These are phyloP conservation scores for Pristionchus maxplancki DNA, from an alignment of 2,888 invertebrate species.

Conservation along the genomic window DNA sequence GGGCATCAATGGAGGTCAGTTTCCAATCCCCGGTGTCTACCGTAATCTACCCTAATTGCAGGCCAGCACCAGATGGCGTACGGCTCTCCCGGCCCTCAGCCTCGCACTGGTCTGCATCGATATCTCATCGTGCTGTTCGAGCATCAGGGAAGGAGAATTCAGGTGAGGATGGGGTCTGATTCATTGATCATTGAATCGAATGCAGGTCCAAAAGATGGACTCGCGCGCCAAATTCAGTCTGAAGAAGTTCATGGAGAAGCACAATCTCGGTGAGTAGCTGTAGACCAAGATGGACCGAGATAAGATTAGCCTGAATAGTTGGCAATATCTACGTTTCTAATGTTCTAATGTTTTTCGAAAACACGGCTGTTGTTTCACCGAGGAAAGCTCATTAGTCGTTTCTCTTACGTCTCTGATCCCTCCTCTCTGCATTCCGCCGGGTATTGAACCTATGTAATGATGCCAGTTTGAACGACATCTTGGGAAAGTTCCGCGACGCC, in stretches of 20 bases:
- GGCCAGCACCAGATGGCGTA: constrained; percentile 77
- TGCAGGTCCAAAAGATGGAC: constrained; percentile 71
- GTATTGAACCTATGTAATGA: too few relatives aligned
- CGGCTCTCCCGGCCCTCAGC: constrained; percentile 76
- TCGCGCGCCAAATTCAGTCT: constrained; percentile 76
- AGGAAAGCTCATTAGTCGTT: too few relatives aligned
- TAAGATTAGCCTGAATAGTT: too few relatives aligned
- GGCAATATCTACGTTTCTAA: too few relatives aligned
- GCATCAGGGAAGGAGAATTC: constrained; percentile 72
- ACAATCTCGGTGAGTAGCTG: constrained; percentile 70
- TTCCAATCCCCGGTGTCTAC: not conserved
- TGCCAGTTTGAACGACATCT: too few relatives aligned
- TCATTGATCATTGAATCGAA: not conserved
- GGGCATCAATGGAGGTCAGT: constrained; percentile 76
- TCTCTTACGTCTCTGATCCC: too few relatives aligned
- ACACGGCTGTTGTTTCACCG: too few relatives aligned
- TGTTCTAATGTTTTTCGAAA: too few relatives aligned
- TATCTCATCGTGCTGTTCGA: constrained; percentile 77
- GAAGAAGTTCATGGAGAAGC: constrained; percentile 77
- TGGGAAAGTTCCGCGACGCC: too few relatives aligned
- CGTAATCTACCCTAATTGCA: not conserved
- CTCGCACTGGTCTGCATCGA: constrained; percentile 76
- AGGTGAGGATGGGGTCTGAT: not conserved
- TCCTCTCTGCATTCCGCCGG: too few relatives aligned
- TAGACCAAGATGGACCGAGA: not conserved